A percentile compares a stretch with the other conserved stretches of the same genome.
phyloP scores from a whole-genome alignment of 2,113 vertebrate species.

The Aix galericulata region DNA sequence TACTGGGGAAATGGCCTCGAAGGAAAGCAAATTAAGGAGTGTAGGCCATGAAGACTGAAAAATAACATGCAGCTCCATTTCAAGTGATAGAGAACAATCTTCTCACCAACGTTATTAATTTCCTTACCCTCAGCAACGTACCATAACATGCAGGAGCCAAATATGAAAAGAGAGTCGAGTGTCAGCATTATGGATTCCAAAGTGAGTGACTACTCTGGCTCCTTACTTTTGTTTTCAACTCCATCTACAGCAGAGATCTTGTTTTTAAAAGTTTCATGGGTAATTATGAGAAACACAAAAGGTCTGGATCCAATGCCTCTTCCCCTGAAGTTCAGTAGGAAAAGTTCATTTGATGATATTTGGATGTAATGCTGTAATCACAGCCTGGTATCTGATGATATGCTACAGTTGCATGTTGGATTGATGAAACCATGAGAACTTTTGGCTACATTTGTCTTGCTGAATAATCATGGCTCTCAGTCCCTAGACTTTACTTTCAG shows the following conservation, averaged over 20 bases:
- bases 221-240: background rate
- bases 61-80: background rate
- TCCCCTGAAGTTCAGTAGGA: background rate
- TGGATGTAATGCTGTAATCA: background rate
- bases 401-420: accelerated
- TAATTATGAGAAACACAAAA: background rate
- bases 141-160: background rate
- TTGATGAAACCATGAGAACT: background rate
- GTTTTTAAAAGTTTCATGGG: background rate
- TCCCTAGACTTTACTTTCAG: background rate
- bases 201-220: background rate
- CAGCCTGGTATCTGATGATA: background rate
- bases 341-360: background rate
- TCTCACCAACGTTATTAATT: background rate
- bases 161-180: background rate
- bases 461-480: background rate
- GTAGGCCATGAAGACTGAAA: background rate
- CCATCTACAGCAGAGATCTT: background rate
- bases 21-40: background rate
- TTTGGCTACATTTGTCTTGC: background rate
- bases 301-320: background rate
- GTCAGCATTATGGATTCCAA: background rate
- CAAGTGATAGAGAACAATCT: background rate
- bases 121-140: background rate
- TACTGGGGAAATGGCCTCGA: background rate